Evolutionary conservation across 2,888 invertebrate genomes (phyloP).

Genomic region (Tipula unca): DNA sequence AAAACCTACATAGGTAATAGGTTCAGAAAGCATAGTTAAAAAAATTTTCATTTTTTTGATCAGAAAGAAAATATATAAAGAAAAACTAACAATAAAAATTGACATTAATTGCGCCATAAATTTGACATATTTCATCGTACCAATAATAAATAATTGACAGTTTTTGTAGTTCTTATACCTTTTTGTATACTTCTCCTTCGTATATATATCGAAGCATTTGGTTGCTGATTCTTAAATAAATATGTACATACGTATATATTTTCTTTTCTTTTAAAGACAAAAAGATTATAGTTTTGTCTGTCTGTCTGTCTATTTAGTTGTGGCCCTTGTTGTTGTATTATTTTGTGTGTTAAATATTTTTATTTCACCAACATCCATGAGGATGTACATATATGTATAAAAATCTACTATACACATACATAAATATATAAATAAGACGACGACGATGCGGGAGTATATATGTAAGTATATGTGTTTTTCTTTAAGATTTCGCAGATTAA

Average conservation of each 20-base stretch:
- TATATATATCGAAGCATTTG: slow-evolving; percentile 1
- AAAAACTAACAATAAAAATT: neutral
- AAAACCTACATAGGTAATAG: neutral
- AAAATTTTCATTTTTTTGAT: neutral
- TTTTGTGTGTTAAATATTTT: neutral
- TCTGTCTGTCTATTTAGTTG: neutral
- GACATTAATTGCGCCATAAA: slow-evolving; percentile 19
- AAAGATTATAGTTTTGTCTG: slow-evolving; percentile 1
- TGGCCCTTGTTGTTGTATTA: no score
- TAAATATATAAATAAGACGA: no score
- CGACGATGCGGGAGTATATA: neutral
- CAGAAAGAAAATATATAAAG: neutral
- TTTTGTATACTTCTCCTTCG: neutral
- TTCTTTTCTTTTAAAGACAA: neutral
- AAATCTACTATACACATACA: neutral
- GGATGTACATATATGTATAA: neutral
- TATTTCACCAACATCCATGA: neutral
- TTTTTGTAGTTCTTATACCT: neutral
- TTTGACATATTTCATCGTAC: slow-evolving; percentile 19
- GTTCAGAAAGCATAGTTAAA: neutral
- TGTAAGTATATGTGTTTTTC: neutral
- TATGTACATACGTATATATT: no score
- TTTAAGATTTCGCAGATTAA: neutral
- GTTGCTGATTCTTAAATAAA: neutral
- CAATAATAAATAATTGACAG: slow-evolving; percentile 19